Evolutionary conservation across 30 jellyfish, hydroid and myxozoan species (phyloP).

Genomic region (Chrysaora quinquecirrha): DNA sequence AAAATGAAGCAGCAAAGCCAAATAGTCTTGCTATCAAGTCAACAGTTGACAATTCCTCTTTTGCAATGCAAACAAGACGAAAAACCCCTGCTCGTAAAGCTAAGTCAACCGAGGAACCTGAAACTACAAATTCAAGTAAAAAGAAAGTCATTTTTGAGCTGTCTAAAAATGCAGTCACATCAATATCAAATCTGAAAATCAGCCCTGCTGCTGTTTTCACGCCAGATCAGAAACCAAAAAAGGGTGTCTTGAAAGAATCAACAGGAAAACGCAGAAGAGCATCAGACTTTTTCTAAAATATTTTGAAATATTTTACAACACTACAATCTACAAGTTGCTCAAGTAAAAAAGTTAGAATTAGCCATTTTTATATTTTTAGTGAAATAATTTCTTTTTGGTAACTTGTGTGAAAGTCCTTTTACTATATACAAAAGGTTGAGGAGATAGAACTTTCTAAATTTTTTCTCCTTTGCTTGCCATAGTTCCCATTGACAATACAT

Average conservation of each 20-base stretch:
- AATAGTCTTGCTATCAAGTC: background rate
- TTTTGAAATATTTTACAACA: no score
- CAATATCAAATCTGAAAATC: constrained; percentile 63
- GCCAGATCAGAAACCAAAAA: constrained; percentile 75
- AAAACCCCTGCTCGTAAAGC: background rate
- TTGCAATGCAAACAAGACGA: background rate
- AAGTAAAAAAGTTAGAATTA: no score
- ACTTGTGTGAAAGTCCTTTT: no score
- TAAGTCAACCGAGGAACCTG: background rate
- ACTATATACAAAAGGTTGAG: no score
- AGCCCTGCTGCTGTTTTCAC: constrained; percentile 77
- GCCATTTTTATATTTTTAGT: no score
- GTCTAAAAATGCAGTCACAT: constrained; percentile 44
- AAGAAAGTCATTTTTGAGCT: constrained; percentile 68
- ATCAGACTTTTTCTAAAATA: constrained; percentile 54
- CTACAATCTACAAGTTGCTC: no score
- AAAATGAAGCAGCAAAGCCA: background rate
- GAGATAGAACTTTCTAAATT: background rate
- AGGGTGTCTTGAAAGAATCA: constrained; percentile 64
- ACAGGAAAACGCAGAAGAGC: constrained; percentile 46
- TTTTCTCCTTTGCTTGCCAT: background rate
- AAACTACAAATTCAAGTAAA: background rate
- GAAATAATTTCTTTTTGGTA: no score
- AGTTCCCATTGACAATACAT: background rate
- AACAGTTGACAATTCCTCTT: background rate